Evolutionary conservation across 2,797 vertebrate species (phyloP).

Genomic region (Bothrops alternatus): DNA sequence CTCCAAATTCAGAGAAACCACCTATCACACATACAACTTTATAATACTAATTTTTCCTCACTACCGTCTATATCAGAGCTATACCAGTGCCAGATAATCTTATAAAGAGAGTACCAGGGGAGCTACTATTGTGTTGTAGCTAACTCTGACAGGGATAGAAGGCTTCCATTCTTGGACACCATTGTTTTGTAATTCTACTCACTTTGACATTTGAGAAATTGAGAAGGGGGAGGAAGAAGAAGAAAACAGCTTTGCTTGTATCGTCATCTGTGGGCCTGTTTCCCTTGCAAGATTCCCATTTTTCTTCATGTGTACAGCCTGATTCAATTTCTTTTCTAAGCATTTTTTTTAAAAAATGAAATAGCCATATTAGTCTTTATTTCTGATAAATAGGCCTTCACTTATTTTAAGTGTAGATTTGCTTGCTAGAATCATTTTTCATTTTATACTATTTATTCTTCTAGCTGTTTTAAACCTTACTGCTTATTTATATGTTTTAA

Average conservation of each 20-base stretch:
- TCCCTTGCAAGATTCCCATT: background rate
- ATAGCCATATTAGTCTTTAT: background rate
- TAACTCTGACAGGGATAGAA: background rate
- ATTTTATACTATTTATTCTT: background rate
- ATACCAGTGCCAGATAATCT: background rate
- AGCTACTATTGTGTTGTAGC: background rate
- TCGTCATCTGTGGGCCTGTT: background rate
- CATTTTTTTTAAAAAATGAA: background rate
- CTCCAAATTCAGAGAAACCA: background rate
- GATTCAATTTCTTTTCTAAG: background rate
- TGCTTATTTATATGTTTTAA: background rate
- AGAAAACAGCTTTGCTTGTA: background rate
- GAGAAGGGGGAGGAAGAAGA: background rate
- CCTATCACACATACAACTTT: background rate
- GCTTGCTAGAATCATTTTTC: background rate
- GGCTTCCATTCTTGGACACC: background rate
- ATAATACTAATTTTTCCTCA: background rate
- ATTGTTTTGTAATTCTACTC: background rate
- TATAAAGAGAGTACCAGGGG: background rate
- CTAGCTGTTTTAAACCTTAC: background rate
- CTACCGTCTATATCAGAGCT: background rate
- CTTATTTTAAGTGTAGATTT: background rate
- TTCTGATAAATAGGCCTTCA: background rate
- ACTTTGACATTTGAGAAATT: background rate
- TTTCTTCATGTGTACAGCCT: background rate